A percentile compares a stretch with the other conserved stretches of the same genome.
Evolutionary conservation across 2,797 vertebrate species (phyloP).

Genomic region (Leptodactylus fallax): DNA sequence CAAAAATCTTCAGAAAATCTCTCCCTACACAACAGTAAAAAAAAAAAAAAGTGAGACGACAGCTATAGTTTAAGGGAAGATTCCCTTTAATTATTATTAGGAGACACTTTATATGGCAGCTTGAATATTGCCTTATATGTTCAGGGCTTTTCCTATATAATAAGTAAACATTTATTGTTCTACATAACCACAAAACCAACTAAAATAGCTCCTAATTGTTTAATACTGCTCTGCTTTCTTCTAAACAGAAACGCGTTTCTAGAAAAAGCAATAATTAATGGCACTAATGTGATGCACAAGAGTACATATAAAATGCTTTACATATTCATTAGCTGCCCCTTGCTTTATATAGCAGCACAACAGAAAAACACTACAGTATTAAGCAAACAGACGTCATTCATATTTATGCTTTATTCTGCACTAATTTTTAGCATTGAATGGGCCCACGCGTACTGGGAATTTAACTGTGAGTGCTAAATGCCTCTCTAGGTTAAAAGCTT

Average conservation of each 20-base stretch:
- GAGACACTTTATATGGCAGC: background rate
- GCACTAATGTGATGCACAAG: conserved; percentile 22
- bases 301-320: conserved; percentile 31
- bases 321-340: conserved; percentile 49
- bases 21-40: too few species aligned
- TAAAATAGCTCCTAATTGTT: conserved; percentile 40
- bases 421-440: conserved; percentile 13
- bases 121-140: background rate
- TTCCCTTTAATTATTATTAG: background rate
- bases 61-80: background rate
- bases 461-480: conserved; percentile 14
- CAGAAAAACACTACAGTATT: conserved; percentile 25
- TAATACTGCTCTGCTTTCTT: background rate
- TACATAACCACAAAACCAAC: background rate
- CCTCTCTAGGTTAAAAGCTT: conserved; percentile 1
- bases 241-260: conserved; percentile 31
- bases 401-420: conserved; percentile 36
- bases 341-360: conserved; percentile 42
- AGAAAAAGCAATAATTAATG: conserved; percentile 31
- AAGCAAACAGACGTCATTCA: conserved; percentile 40
- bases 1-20: too few species aligned
- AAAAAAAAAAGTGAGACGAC: too few species aligned
- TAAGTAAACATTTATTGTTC: background rate
- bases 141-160: conserved; percentile 25
- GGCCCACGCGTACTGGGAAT: conserved; percentile 22